A percentile compares a stretch with the other conserved stretches of the same genome.
phyloP scores from a whole-genome alignment of 2,113 vertebrate species.

The Siphamia tubifer region DNA sequence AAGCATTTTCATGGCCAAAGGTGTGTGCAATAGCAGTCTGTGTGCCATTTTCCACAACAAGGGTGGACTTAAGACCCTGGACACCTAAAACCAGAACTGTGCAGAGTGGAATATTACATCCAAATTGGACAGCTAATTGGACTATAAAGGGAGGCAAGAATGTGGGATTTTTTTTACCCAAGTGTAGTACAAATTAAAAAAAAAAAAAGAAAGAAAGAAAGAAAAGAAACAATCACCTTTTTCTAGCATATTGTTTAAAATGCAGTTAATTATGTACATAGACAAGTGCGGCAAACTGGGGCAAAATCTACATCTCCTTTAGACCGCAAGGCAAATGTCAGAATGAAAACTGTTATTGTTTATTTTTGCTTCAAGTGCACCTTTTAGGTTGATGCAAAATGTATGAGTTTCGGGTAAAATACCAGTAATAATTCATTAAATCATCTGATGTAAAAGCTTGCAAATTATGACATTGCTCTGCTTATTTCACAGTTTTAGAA shows the following conservation, averaged over 20 bases:
- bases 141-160: not conserved
- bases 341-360: constrained; percentile 2
- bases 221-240: not conserved
- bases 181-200: not conserved
- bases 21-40: constrained; percentile 41
- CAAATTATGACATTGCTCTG: not conserved
- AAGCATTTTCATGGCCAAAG: constrained; percentile 67
- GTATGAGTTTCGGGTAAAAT: not conserved
- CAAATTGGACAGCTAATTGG: constrained; percentile 51
- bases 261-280: constrained; percentile 32
- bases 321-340: not conserved
- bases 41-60: constrained; percentile 46
- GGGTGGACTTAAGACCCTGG: constrained; percentile 20
- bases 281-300: constrained; percentile 15
- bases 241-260: constrained; percentile 40
- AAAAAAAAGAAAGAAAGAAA: not conserved
- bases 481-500: not conserved
- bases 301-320: not conserved
- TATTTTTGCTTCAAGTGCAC: not conserved
- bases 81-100: constrained; percentile 3
- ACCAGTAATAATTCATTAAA: not conserved
- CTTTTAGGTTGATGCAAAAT: constrained; percentile 6
- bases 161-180: not conserved
- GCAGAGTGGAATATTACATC: constrained; percentile 15
- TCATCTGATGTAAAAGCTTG: not conserved